Base-by-base conservation (phyloP, 2,888 invertebrate genomes). In the Parthenolecanium corni region DNA sequence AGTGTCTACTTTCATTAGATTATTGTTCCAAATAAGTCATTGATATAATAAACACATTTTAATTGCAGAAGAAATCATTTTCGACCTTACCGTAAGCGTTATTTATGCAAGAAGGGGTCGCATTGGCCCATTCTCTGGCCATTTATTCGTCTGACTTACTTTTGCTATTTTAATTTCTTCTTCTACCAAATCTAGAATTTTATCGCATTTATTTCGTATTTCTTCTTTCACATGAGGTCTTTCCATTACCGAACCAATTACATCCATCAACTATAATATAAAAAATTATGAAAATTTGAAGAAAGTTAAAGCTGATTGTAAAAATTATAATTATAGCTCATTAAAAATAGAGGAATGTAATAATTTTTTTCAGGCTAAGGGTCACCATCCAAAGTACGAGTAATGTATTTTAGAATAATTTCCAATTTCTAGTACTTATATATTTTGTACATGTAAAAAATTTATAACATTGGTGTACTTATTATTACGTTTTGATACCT, bases 161-260 rank as follows among this genome's bases (percentile, higher is more conserved):
- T 84, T 83, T 66, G 84, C 82, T 65, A 78, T 77, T 18, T 76
- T 77, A 67, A 89, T 76, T 76, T 90, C 90, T 67, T 79, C 77
- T 67, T 84, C 82, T 24, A 90, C 77, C 82, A 90, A 83, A 36
- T 81, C 80, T 21, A 93, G 79, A 51, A 95, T 86, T 71, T 83
- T 82, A 0, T 82, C 79, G 72, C 91, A 94, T 71, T 90, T 89
- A 64, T 83, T 83, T 6, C 87, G 87, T 71, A 95, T 92, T 73
- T 93, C 89, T 65, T 85, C 83, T 71, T 86, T 86, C 69, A 95
- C 91, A 64, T 89, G 78, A 1, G 90, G 88, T 62, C 94, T 80
- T 68, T 94, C 92, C 67, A 95, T 74, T 16, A 94, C 82, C 24
- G 86, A 84, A 1, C 93, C 93, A 52, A 89, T 85, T 67, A 94